These are phyloP conservation scores for Coelogynopora nodosa DNA, from an alignment of 2,888 invertebrate genomes.

Conservation along the genomic window DNA sequence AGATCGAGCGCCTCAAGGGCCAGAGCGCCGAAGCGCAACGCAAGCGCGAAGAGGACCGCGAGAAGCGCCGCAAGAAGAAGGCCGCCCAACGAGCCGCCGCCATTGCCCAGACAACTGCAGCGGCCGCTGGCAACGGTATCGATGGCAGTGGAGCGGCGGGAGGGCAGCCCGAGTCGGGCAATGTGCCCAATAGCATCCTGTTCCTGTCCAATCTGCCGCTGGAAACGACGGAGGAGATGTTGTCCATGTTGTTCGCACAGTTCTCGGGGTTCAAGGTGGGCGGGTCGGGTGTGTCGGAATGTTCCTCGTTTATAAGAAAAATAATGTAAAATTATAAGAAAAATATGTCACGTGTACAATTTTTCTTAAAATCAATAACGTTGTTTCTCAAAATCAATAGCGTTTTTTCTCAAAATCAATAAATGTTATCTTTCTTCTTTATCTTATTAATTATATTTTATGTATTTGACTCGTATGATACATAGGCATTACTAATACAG, in stretches of 20 bases:
- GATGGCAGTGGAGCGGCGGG: not conserved
- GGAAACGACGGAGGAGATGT: slow-evolving; percentile 48
- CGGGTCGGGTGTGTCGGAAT: too few species aligned
- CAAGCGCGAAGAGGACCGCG: slow-evolving; percentile 44
- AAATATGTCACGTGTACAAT: too few species aligned
- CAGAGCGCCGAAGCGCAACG: slow-evolving; percentile 72
- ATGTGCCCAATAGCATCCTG: slow-evolving; percentile 42
- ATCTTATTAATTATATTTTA: too few species aligned
- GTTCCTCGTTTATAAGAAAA: too few species aligned
- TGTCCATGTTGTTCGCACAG: slow-evolving; percentile 46
- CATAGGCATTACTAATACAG: too few species aligned
- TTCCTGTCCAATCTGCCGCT: slow-evolving; percentile 47
- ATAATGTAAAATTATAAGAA: too few species aligned
- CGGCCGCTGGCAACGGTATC: not conserved
- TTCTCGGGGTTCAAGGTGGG: slow-evolving; percentile 44
- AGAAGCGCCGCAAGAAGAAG: slow-evolving; percentile 46
- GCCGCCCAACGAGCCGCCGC: not conserved
- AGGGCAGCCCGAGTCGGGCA: not conserved
- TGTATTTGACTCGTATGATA: too few species aligned
- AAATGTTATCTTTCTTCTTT: too few species aligned
- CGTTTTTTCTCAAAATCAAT: too few species aligned
- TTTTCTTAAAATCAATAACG: too few species aligned
- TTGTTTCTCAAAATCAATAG: too few species aligned
- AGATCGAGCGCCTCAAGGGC: slow-evolving; percentile 87
- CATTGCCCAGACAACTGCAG: not conserved